Evolutionary conservation across 2,888 invertebrate genomes (phyloP), one percentile per base, ranked within the genome.

Genomic region (Mesorhabditis spiculigera): DNA sequence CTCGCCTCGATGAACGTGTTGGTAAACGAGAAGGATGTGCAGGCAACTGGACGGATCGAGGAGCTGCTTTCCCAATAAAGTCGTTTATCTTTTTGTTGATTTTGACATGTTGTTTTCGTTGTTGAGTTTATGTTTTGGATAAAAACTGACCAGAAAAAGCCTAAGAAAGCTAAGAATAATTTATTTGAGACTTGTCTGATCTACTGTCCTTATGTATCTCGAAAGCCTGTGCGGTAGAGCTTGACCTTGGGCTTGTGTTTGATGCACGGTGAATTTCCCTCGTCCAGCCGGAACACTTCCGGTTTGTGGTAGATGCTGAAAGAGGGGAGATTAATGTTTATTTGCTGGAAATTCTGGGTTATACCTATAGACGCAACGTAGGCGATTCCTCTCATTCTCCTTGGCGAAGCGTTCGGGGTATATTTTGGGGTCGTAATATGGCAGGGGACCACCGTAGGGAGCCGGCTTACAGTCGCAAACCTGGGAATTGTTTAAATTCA

Each of bases 401-500:
- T 67, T 72, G 6, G 71, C 78, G 75, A 82, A 83, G 66, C 69
- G 62, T 4, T 71, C 75, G n/a, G 82, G 79, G 66, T 82, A 83
- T 72, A 73, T 79, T 43, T 76, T 73, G 5, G 81, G 81, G 45
- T 82, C 81, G 70, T 73, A 84, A 73, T 83, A 84, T 28, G 75
- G 78, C 41, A 82, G 75, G 50, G 78, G 72, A 8, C 79, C 79
- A 68, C 76, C 81, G 66, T 82, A 82, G 41, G 69, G 71, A 13
- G 82, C 82, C 6, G 82, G 82, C 13, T 79, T 76, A 71, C 82
- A 82, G 42, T 78, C 73, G 68, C 82, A 82, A 6, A 81, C 78
- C 13, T 74, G 71, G 4, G 78, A 72, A 62, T 78, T 77, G 28
- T 28, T 28, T 28, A 28, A 28, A 28, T 28, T 28, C 28, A 28